Evolutionary conservation across 2,888 invertebrate genomes (phyloP), one percentile per base, ranked within the genome.

Genomic region (Synergus itoensis): DNA sequence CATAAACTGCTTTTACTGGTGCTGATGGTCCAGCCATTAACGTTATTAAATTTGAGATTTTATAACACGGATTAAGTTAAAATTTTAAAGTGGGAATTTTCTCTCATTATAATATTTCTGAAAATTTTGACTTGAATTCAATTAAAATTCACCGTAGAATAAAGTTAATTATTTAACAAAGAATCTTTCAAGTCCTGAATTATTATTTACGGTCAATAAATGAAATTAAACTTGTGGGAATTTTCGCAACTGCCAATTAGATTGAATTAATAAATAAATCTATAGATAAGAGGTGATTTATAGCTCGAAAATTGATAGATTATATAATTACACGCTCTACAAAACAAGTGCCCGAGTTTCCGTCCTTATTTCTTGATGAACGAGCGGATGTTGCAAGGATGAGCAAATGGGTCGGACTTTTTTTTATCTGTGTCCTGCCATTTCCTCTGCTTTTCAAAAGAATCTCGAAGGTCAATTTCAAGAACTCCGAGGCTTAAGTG

Each of bases 401-500:
- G 77, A 81, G 79, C 79, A 84, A 85, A 80, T 85, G 83, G 83
- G 81, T 84, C 83, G 80, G 76, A 73, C 77, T 65, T 65, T 65
- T 64, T 41, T 41, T 64, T 65, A n/a, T 2, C 1, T 21, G 11
- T n/a, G 28, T 69, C 69, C 16, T 28, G 28, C 14, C 16, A 21
- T 73, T 53, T 53, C n/a, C 36, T n/a, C 36, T 53, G 4, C 11
- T 73, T 40, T 73, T 40, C n/a, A 53, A 73, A 40, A 53, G 36
- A 53, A 4, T 28, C 36, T 28, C 5, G 16, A 53, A 53, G 48
- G n/a, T n/a, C 18, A n/a, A 48, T 53, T 73, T 53, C 11, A 53
- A 53, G 11, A 73, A 36, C 48, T 73, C 36, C 0, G 9, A 21
- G 28, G 16, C 48, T 73, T 53, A 36, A 40, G 36, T 73, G n/a